Evolutionary conservation across 2,888 invertebrate species (phyloP).

Genomic region (Ectobius pallidus): DNA sequence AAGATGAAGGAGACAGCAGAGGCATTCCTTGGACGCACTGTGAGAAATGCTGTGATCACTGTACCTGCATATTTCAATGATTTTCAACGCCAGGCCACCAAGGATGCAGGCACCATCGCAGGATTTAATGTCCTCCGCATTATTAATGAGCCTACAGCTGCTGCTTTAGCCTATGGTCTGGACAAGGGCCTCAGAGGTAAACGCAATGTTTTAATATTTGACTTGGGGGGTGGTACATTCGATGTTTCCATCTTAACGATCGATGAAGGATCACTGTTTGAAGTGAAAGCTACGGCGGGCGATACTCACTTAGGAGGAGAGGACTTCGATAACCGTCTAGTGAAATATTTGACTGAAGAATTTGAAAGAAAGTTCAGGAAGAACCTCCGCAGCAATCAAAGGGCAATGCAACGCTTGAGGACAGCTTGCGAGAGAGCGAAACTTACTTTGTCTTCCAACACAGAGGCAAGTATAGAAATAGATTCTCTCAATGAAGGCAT

Average conservation of each 20-base stretch:
- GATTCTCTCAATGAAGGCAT: constrained; percentile 59
- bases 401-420: constrained; percentile 57
- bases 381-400: constrained; percentile 57
- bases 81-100: too few species aligned
- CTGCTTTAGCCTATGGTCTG: too few species aligned
- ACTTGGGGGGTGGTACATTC: constrained; percentile 65
- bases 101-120: too few species aligned
- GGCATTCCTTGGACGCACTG: too few species aligned
- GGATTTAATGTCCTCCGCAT: too few species aligned
- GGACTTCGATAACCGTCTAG: constrained; percentile 66
- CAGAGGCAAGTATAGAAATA: constrained; percentile 60
- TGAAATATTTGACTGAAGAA: constrained; percentile 72
- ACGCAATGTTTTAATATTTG: too few species aligned
- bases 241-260: constrained; percentile 65
- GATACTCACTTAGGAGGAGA: constrained; percentile 60
- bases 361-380: constrained; percentile 72
- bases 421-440: constrained; percentile 62
- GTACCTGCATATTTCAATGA: too few species aligned
- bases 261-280: constrained; percentile 59
- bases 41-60: too few species aligned
- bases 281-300: constrained; percentile 58
- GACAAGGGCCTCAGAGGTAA: too few species aligned
- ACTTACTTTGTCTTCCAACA: constrained; percentile 59
- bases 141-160: too few species aligned
- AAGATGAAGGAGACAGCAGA: too few species aligned